Conservation (phyloP, 2,797 vertebrate genomes). For the Hirundo rustica region DNA sequence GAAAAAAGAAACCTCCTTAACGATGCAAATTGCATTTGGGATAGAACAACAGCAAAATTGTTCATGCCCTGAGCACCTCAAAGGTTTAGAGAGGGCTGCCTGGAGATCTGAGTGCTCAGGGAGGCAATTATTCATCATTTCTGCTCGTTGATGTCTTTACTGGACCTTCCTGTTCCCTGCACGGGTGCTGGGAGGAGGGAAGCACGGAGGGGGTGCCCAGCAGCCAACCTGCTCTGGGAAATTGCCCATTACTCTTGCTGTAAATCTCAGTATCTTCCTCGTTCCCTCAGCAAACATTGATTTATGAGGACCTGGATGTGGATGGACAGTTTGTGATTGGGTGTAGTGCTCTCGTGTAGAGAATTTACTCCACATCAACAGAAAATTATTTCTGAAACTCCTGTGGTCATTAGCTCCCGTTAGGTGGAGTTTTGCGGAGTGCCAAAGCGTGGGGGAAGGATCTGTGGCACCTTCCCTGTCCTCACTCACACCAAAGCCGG, state of each 20-base stretch:
- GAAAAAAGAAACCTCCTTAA: background rate
- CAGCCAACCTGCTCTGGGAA: constrained; percentile 37
- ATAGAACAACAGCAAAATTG: background rate
- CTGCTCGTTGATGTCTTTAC: background rate
- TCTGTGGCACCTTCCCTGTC: background rate
- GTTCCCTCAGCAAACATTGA: constrained; percentile 79
- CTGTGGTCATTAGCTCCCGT: constrained; percentile 77
- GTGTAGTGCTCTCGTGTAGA: constrained; percentile 74
- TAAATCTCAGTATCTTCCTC: constrained; percentile 68
- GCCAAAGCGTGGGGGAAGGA: background rate
- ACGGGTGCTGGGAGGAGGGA: background rate
- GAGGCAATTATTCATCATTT: constrained; percentile 33
- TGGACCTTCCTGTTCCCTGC: constrained; percentile 14
- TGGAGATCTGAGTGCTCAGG: background rate
- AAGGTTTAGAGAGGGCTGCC: background rate
- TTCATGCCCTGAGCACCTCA: background rate
- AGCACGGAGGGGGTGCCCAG: background rate
- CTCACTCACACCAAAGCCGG: accelerated
- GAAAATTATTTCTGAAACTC: constrained; percentile 82
- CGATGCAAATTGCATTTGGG: background rate
- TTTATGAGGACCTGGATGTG: constrained; percentile 86
- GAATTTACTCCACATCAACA: constrained; percentile 83
- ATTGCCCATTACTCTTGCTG: constrained; percentile 55
- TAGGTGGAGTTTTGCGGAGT: constrained; percentile 46
- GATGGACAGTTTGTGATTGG: constrained; percentile 87